A percentile compares a stretch with the other conserved stretches of the same genome.
Evolutionary conservation across 2,113 vertebrate genomes (phyloP).

Genomic region (Natator depressus): DNA sequence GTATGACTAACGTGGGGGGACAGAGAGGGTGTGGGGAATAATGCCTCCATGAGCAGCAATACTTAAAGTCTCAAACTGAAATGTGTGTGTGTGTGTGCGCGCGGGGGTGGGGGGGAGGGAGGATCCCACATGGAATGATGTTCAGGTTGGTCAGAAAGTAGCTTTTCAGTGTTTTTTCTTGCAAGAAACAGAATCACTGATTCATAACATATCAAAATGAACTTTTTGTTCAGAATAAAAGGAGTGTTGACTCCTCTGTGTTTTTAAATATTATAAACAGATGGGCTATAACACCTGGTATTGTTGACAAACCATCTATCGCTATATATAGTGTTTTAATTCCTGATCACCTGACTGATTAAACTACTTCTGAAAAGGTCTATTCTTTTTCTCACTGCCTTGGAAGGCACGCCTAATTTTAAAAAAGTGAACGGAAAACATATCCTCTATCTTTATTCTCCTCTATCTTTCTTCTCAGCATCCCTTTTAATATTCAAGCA

Average conservation of each 20-base stretch:
- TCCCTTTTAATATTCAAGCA: not conserved
- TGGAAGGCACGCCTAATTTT: not conserved
- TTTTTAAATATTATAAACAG: not conserved
- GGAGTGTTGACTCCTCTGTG: not conserved
- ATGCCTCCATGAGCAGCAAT: not conserved
- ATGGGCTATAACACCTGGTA: not conserved
- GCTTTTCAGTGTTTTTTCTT: not conserved
- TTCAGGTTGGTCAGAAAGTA: not conserved
- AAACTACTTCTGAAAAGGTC: rapidly evolving
- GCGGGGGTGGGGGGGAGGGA: not conserved
- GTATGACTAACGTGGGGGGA: not conserved
- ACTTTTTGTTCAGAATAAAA: not conserved
- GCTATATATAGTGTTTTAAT: rapidly evolving
- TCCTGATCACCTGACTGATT: rapidly evolving
- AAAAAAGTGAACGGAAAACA: not conserved
- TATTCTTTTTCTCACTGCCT: not conserved
- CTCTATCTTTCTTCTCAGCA: not conserved
- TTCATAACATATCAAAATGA: not conserved
- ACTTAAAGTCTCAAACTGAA: not conserved
- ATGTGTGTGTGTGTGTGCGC: rapidly evolving
- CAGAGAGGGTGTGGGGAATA: not conserved
- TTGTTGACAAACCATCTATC: not conserved
- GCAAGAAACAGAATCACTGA: not conserved
- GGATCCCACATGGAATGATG: not conserved
- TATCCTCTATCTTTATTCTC: not conserved